phyloP scores from a whole-genome alignment of 37 sponge, comb jelly and placozoan species.

The Halichondria panicea region DNA sequence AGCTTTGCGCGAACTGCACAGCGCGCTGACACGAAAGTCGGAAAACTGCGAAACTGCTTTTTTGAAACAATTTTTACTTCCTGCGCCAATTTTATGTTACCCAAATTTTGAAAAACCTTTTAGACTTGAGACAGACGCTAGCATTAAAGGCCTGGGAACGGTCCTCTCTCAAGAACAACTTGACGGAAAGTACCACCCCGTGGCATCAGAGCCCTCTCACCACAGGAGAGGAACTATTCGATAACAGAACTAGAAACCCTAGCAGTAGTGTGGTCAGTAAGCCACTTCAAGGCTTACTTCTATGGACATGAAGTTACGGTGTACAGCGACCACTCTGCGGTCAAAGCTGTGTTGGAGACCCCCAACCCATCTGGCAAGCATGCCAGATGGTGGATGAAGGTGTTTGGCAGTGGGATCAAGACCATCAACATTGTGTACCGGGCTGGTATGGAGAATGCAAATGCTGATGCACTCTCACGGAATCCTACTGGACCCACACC shows the following conservation, averaged over 20 bases:
- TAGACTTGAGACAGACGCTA: conserved; percentile 64
- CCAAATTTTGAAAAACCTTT: no score
- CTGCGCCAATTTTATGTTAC: no score
- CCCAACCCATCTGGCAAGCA: conserved; percentile 62
- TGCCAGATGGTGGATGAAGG: conserved; percentile 66
- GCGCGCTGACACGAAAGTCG: neutral
- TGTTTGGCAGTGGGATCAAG: no score
- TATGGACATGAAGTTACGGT: conserved; percentile 51
- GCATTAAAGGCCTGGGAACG: conserved; percentile 46
- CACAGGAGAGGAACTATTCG: conserved; percentile 46
- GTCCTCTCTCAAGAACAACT: conserved; percentile 37
- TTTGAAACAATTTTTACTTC: no score
- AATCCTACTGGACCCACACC: no score
- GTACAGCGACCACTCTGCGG: conserved; percentile 65
- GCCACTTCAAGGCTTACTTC: conserved; percentile 47
- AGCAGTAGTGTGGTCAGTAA: conserved; percentile 65
- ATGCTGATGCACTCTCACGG: no score
- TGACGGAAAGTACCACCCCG: conserved; percentile 37
- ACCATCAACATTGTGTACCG: no score
- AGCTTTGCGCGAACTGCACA: conserved; percentile 15
- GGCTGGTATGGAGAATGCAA: no score
- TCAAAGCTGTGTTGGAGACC: conserved; percentile 65
- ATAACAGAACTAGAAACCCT: conserved; percentile 73
- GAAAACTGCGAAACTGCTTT: no score
- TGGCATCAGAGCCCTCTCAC: conserved; percentile 50